These are phyloP conservation scores for Dendroctonus valens DNA, from an alignment of 1,140 invertebrate genomes.

Conservation along the genomic window DNA sequence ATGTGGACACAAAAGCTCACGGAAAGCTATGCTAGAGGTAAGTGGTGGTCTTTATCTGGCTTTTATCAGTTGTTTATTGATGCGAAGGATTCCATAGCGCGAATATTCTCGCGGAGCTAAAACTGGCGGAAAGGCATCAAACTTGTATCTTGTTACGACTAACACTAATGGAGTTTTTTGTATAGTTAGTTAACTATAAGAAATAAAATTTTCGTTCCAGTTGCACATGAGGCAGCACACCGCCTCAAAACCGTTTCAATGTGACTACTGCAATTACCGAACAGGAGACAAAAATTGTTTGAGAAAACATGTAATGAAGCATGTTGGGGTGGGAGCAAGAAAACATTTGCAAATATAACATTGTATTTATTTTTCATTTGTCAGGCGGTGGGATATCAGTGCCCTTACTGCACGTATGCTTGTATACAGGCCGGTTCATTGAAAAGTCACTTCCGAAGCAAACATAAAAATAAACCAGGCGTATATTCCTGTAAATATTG, in stretches of 20 bases:
- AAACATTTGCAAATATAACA: not conserved
- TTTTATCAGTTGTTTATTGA: too few relatives aligned
- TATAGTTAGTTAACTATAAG: too few relatives aligned
- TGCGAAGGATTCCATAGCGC: too few relatives aligned
- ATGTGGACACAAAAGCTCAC: slow-evolving; percentile 70
- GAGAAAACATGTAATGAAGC: slow-evolving; percentile 71
- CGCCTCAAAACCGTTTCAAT: slow-evolving; percentile 74
- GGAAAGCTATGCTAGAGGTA: slow-evolving; percentile 66
- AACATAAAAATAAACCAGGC: slow-evolving; percentile 60
- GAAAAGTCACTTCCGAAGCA: slow-evolving; percentile 64
- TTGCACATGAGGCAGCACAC: slow-evolving; percentile 67
- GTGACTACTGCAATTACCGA: slow-evolving; percentile 63
- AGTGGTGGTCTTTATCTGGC: not conserved
- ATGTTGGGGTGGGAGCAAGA: slow-evolving; percentile 60
- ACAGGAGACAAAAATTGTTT: slow-evolving; percentile 73
- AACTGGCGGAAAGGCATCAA: too few relatives aligned
- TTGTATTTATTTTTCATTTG: slow-evolving; percentile 12
- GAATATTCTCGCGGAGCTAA: too few relatives aligned
- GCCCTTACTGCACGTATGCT: slow-evolving; percentile 67
- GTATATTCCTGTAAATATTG: slow-evolving; percentile 60
- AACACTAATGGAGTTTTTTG: too few relatives aligned
- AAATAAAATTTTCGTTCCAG: slow-evolving; percentile 25
- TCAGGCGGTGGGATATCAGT: slow-evolving; percentile 56
- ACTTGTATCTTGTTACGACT: too few relatives aligned
- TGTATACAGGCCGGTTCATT: slow-evolving; percentile 67